A percentile compares a stretch with the other conserved stretches of the same genome.
Conservation (phyloP, 2,797 vertebrate genomes). For the Tympanoctomys barrerae region DNA sequence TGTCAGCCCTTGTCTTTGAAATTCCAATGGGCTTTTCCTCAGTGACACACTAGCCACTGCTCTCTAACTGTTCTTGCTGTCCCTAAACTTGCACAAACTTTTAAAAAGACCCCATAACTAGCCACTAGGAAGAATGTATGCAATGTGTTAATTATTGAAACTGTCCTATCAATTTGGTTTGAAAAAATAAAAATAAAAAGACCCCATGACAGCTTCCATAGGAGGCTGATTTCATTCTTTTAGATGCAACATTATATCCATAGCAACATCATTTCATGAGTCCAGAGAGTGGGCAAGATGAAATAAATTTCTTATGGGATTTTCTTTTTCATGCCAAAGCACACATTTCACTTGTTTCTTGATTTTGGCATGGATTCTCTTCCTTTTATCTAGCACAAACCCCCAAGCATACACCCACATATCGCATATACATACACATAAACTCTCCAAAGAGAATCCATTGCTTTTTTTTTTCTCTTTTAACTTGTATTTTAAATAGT, state of each 20-base stretch:
- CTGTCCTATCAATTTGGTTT: too few relatives aligned
- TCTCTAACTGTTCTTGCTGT: constrained; percentile 29
- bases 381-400: background rate
- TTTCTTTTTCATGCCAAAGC: constrained; percentile 45
- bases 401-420: background rate
- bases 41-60: constrained; percentile 36
- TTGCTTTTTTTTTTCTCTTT: constrained; percentile 10
- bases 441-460: background rate
- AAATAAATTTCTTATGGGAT: constrained; percentile 35
- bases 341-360: background rate
- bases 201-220: constrained; percentile 24
- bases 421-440: background rate
- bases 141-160: too few relatives aligned
- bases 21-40: constrained; percentile 54
- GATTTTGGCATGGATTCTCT: background rate
- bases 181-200: too few relatives aligned
- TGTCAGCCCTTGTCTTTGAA: constrained; percentile 62
- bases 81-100: constrained; percentile 22
- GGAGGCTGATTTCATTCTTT: constrained; percentile 33
- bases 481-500: constrained; percentile 44
- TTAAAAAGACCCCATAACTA: constrained; percentile 2
- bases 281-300: background rate
- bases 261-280: background rate
- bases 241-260: background rate
- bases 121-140: too few relatives aligned